These are phyloP conservation scores for Callopanchax toddi DNA, from an alignment of 2,113 vertebrate genomes.

Conservation along the genomic window DNA sequence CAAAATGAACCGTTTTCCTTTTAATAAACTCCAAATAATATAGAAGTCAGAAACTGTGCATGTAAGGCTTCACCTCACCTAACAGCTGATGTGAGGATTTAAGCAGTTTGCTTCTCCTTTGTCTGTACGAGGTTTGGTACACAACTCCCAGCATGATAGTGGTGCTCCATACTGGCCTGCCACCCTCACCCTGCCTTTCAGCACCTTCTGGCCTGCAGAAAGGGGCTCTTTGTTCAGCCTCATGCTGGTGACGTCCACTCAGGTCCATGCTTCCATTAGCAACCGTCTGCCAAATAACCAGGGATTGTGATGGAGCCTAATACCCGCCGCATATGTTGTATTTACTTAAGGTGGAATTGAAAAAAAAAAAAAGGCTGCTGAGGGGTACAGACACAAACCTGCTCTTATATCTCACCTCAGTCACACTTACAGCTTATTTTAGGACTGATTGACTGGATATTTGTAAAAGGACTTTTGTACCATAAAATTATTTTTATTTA, in stretches of 20 bases:
- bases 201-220: conserved; percentile 77
- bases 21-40: no score
- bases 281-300: conserved; percentile 74
- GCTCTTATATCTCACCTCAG: conserved; percentile 63
- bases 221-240: conserved; percentile 77
- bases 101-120: conserved; percentile 56
- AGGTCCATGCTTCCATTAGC: conserved; percentile 74
- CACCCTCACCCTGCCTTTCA: conserved; percentile 76
- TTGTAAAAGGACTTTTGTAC: not conserved
- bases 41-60: no score
- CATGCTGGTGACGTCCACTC: conserved; percentile 71
- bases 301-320: conserved; percentile 79
- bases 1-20: no score
- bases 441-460: conserved; percentile 53
- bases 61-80: conserved; percentile 6
- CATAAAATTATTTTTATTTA: not conserved
- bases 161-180: conserved; percentile 61
- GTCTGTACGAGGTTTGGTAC: conserved; percentile 49
- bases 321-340: conserved; percentile 72
- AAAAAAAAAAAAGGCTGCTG: conserved; percentile 64
- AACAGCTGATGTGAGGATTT: conserved; percentile 7
- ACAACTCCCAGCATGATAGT: conserved; percentile 70
- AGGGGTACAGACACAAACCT: conserved; percentile 61
- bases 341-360: conserved; percentile 75
- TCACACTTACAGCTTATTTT: conserved; percentile 46